These are phyloP conservation scores for Scelioninae gen. 2 DNA, from an alignment of 2,888 invertebrate genomes.

Conservation along the genomic window DNA sequence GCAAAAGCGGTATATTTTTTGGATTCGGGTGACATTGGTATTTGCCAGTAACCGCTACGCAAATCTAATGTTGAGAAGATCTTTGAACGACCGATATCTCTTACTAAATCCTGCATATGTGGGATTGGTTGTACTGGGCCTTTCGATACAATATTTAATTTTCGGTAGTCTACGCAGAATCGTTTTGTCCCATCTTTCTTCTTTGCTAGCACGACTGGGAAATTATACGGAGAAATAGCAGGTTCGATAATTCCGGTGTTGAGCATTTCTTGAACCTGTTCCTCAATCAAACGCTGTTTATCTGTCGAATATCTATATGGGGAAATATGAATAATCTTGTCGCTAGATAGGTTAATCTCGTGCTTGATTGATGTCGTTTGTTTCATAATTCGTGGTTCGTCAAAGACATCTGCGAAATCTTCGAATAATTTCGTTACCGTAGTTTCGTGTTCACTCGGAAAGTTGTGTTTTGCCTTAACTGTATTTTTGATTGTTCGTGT, in stretches of 20 bases:
- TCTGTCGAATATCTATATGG: background rate
- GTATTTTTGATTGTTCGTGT: background rate
- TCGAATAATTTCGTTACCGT: background rate
- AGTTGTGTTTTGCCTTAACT: no score
- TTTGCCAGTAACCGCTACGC: conserved; percentile 17
- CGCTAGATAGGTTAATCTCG: background rate
- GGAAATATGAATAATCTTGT: conserved; percentile 1
- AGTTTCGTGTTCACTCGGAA: background rate
- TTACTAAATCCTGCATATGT: conserved; percentile 6
- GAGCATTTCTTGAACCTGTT: conserved; percentile 59
- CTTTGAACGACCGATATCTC: conserved; percentile 12
- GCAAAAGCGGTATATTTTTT: conserved; percentile 10
- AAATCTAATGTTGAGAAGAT: conserved; percentile 11
- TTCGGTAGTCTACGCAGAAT: conserved; percentile 26
- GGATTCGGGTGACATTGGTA: conserved; percentile 5
- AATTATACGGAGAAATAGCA: background rate
- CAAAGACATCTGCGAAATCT: conserved; percentile 1
- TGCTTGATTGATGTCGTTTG: conserved; percentile 23
- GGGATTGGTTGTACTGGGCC: conserved; percentile 23
- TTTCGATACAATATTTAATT: conserved; percentile 18
- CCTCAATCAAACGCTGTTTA: conserved; percentile 7
- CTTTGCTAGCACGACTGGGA: conserved; percentile 38
- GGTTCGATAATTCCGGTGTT: conserved; percentile 53
- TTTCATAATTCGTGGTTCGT: conserved; percentile 12
- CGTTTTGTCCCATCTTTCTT: conserved; percentile 44